phyloP scores from a whole-genome alignment of 1,140 invertebrate genomes.

The Potamilus streckersoni region DNA sequence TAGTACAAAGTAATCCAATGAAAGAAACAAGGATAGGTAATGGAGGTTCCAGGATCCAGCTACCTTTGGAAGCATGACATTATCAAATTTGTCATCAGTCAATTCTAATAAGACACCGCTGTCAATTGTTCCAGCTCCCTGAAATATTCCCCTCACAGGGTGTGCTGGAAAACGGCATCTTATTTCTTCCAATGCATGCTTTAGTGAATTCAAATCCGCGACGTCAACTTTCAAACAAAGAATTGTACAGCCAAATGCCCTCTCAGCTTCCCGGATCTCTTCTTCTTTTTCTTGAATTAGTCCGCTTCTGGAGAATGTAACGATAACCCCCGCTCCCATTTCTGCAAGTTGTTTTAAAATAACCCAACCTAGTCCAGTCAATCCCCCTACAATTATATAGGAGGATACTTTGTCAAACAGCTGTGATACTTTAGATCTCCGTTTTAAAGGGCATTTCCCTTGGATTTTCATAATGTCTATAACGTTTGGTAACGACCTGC shows the following conservation, averaged over 20 bases:
- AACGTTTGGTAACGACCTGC: too few relatives aligned
- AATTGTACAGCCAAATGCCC: not conserved
- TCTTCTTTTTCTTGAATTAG: not conserved
- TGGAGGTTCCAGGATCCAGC: slow-evolving; percentile 27
- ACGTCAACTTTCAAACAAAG: slow-evolving; percentile 17
- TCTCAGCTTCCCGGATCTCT: not conserved
- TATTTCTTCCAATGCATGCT: slow-evolving; percentile 7
- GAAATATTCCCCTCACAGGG: slow-evolving; percentile 26
- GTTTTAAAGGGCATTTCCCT: too few relatives aligned
- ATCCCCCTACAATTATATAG: slow-evolving; percentile 53
- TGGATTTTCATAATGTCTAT: not conserved
- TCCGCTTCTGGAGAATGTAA: slow-evolving; percentile 36
- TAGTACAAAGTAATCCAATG: slow-evolving; percentile 34
- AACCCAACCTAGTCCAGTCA: slow-evolving; percentile 56
- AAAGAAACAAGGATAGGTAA: slow-evolving; percentile 1
- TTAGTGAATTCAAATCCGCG: slow-evolving; percentile 7
- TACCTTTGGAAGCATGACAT: slow-evolving; percentile 27
- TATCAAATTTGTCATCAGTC: slow-evolving; percentile 8
- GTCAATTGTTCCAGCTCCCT: slow-evolving; percentile 23
- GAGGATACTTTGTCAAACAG: slow-evolving; percentile 30
- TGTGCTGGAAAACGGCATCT: not conserved
- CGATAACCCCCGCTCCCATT: slow-evolving; percentile 43
- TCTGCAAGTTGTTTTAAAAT: slow-evolving; percentile 38
- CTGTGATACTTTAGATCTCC: not conserved
- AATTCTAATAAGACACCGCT: slow-evolving; percentile 6